phyloP scores from a whole-genome alignment of 2,113 vertebrate genomes.

The Ardeotis arabs region DNA sequence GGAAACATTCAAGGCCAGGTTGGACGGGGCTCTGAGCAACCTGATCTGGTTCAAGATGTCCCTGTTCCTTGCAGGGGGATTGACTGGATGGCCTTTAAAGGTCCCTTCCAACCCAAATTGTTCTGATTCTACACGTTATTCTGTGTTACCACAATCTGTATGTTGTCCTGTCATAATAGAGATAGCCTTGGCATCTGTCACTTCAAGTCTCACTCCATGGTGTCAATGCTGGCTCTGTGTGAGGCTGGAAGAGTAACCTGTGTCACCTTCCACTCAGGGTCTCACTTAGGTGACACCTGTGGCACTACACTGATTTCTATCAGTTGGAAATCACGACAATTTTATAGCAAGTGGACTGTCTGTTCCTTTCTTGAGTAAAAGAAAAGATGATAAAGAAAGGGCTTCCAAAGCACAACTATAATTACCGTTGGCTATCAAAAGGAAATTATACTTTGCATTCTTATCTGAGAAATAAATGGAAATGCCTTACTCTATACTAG shows the following conservation, averaged over 20 bases:
- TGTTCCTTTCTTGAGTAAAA: neutral
- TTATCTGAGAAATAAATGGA: neutral
- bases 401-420: neutral
- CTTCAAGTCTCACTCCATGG: fast-evolving
- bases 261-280: neutral
- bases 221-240: neutral
- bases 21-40: too few relatives aligned
- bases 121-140: neutral
- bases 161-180: neutral
- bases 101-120: too few relatives aligned
- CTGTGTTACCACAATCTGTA: neutral
- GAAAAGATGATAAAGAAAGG: neutral
- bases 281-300: neutral
- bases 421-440: neutral
- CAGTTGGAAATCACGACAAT: neutral
- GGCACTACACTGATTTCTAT: neutral
- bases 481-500: neutral
- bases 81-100: too few relatives aligned
- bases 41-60: too few relatives aligned
- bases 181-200: neutral
- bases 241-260: neutral
- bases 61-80: too few relatives aligned
- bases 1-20: too few relatives aligned
- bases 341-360: neutral
- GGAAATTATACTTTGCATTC: neutral